Conservation (phyloP, 2,888 invertebrate genomes). For the Eremobia ochroleuca region DNA sequence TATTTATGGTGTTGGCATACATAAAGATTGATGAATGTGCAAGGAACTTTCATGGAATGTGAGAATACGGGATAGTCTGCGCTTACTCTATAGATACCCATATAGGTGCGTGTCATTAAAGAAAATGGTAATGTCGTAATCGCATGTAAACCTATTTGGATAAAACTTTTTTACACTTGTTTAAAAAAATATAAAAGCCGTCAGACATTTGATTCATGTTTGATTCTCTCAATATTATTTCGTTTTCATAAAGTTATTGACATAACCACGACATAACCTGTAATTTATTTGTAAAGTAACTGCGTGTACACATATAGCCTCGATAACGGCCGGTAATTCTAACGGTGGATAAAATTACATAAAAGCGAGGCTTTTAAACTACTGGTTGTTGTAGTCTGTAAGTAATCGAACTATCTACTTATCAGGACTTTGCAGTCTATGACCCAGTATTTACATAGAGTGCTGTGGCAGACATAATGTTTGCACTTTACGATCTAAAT, state of each 20-base stretch:
- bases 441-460: slow-evolving; percentile 44
- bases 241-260: slow-evolving; percentile 14
- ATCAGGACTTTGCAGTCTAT: slow-evolving; percentile 21
- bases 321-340: slow-evolving; percentile 46
- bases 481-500: slow-evolving; percentile 63
- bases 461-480: slow-evolving; percentile 62
- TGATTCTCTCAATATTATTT: slow-evolving; percentile 12
- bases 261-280: slow-evolving; percentile 14
- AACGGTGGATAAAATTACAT: slow-evolving; percentile 59
- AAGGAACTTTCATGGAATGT: slow-evolving; percentile 47
- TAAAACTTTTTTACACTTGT: not conserved
- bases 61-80: slow-evolving; percentile 52
- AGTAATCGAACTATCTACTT: slow-evolving; percentile 41
- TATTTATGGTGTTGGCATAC: slow-evolving; percentile 60
- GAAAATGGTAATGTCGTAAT: slow-evolving; percentile 34
- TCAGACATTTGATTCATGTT: slow-evolving; percentile 9
- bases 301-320: slow-evolving; percentile 19
- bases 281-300: slow-evolving; percentile 53
- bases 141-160: slow-evolving; percentile 14
- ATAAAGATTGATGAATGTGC: slow-evolving; percentile 66
- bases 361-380: slow-evolving; percentile 49
- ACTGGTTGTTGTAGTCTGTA: slow-evolving; percentile 49
- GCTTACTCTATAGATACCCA: slow-evolving; percentile 20
- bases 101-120: slow-evolving; percentile 10
- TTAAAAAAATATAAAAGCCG: slow-evolving; percentile 10